Evolutionary conservation across 1,140 invertebrate species (phyloP).

Genomic region (Lucilia sericata): DNA sequence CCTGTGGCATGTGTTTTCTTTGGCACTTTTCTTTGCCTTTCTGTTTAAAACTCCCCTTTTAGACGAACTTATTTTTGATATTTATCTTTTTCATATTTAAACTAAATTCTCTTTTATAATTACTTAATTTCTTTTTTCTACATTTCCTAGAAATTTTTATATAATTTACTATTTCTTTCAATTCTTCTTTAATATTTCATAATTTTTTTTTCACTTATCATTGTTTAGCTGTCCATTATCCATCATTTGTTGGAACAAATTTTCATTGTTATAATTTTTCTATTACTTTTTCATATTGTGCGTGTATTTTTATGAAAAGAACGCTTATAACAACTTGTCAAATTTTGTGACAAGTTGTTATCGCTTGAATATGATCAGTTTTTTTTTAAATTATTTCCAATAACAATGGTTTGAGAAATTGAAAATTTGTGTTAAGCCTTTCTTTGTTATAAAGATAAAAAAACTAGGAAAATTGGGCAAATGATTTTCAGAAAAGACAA

Average conservation of each 20-base stretch:
- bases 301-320: conserved; percentile 14
- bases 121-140: neutral
- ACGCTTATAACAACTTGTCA: conserved; percentile 41
- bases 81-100: neutral
- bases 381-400: neutral
- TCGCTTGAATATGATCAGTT: conserved; percentile 25
- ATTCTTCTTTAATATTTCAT: neutral
- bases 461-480: neutral
- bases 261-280: neutral
- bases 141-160: neutral
- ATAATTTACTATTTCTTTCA: neutral
- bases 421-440: conserved; percentile 15
- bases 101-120: neutral
- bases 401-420: neutral
- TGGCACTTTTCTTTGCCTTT: neutral
- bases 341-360: conserved; percentile 39
- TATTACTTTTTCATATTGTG: neutral
- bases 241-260: neutral
- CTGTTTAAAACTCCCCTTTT: too few species aligned
- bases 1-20: neutral
- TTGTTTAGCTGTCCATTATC: neutral
- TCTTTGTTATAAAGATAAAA: conserved; percentile 14
- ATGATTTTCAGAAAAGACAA: neutral
- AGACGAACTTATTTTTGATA: too few species aligned
- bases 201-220: conserved; percentile 12